Conservation (phyloP, 1,140 invertebrate species). For the Dryas iulia region DNA sequence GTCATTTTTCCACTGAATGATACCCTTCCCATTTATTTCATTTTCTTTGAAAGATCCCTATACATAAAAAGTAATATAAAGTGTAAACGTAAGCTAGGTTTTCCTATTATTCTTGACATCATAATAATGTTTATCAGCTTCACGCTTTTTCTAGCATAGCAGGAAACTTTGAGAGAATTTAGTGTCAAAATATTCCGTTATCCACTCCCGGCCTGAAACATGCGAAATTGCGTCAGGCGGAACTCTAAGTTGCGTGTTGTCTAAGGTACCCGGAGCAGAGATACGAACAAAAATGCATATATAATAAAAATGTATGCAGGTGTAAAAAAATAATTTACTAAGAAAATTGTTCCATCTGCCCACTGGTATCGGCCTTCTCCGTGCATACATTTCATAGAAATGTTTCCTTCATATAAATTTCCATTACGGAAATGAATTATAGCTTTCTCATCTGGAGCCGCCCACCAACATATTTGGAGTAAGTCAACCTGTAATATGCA, state of each 20-base stretch:
- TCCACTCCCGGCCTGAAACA: too few species aligned
- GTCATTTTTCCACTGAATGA: constrained; percentile 77
- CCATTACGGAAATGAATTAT: constrained; percentile 71
- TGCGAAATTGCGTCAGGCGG: too few species aligned
- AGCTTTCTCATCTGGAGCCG: constrained; percentile 54
- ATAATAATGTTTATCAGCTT: too few species aligned
- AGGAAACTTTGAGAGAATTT: too few species aligned
- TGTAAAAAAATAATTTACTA: constrained; percentile 50
- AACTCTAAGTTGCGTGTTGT: too few species aligned
- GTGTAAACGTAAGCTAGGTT: too few species aligned
- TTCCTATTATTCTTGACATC: too few species aligned
- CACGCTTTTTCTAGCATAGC: too few species aligned
- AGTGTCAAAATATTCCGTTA: too few species aligned
- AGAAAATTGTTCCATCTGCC: constrained; percentile 79
- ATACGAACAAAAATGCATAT: too few species aligned
- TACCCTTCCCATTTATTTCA: constrained; percentile 78
- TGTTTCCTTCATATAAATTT: constrained; percentile 70
- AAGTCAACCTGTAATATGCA: constrained; percentile 29
- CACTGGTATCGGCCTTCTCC: constrained; percentile 80
- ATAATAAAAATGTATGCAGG: neutral
- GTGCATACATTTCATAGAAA: constrained; percentile 78
- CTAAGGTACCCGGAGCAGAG: too few species aligned
- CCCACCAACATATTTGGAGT: constrained; percentile 46
- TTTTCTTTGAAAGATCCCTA: constrained; percentile 82
- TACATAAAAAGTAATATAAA: too few species aligned